These are phyloP conservation scores for Pseudorasbora parva DNA, from an alignment of 2,113 vertebrate species.

Conservation along the genomic window DNA sequence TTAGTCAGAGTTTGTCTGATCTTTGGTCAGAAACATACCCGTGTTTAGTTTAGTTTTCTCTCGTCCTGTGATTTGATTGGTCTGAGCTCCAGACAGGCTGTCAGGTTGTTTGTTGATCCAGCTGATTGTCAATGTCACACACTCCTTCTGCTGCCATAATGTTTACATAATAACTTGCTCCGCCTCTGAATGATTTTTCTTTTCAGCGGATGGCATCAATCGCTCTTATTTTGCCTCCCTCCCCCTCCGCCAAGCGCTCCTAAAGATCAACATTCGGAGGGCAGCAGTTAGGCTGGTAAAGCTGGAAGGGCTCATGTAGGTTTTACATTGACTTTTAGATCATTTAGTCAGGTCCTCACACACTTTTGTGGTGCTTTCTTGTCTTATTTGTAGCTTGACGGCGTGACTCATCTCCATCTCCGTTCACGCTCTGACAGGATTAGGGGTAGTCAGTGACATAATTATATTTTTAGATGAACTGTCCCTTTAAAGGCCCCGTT, in stretches of 20 bases:
- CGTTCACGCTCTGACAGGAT: background rate
- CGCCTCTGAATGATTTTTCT: background rate
- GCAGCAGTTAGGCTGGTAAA: too few relatives aligned
- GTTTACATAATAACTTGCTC: background rate
- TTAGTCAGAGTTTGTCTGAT: background rate
- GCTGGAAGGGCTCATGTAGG: too few relatives aligned
- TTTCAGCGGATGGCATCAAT: background rate
- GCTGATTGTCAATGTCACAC: background rate
- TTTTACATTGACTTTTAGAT: too few relatives aligned
- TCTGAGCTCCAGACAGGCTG: background rate
- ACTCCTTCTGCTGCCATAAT: background rate
- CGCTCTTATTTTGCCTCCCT: background rate
- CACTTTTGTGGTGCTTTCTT: background rate
- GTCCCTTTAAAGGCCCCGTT: background rate
- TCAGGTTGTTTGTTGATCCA: background rate
- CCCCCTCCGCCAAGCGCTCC: too few relatives aligned
- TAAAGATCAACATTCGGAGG: too few relatives aligned
- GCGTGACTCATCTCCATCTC: background rate
- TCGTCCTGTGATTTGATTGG: background rate
- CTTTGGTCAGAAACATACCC: background rate
- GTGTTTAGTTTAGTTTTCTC: background rate
- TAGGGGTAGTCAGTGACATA: background rate
- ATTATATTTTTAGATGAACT: background rate
- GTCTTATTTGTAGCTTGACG: background rate
- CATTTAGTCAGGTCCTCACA: background rate